These are phyloP conservation scores for Semibalanus balanoides DNA, from an alignment of 1,140 invertebrate genomes.

Conservation along the genomic window DNA sequence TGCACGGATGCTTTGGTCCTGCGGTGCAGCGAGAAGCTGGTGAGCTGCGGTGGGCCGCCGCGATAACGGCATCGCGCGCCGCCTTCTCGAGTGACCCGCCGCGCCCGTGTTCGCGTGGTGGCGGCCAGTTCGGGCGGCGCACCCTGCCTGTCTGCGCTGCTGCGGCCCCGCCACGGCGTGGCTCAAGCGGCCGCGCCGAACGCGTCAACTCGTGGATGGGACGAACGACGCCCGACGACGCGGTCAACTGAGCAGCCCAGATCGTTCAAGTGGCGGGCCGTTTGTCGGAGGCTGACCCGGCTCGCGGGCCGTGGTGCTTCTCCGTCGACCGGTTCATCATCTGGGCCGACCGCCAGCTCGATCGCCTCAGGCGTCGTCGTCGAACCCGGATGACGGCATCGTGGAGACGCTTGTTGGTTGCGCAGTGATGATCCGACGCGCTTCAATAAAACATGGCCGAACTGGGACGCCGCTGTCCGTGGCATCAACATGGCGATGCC, in stretches of 20 bases:
- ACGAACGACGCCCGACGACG: background rate
- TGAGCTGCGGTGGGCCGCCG: too few species aligned
- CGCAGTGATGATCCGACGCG: background rate
- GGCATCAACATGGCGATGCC: slow-evolving; percentile 10
- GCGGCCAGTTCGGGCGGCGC: too few species aligned
- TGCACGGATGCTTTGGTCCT: too few species aligned
- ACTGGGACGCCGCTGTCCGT: too few species aligned
- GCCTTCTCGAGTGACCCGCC: too few species aligned
- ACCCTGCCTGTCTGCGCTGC: slow-evolving; percentile 9
- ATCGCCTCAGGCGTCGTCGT: background rate
- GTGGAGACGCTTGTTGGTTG: slow-evolving; percentile 1
- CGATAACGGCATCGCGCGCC: too few species aligned
- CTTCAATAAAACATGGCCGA: slow-evolving; percentile 11
- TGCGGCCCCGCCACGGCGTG: background rate
- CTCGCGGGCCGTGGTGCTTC: background rate
- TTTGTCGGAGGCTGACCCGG: background rate
- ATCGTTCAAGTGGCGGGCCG: background rate
- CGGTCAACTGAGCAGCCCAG: background rate
- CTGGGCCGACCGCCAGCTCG: background rate
- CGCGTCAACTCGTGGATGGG: background rate
- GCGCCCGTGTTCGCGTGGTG: too few species aligned
- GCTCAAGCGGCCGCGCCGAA: background rate
- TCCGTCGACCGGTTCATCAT: background rate
- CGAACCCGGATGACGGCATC: background rate
- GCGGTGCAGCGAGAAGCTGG: too few species aligned